Evolutionary conservation across 2,888 invertebrate genomes (phyloP), one percentile per base, ranked within the genome.

Genomic region (Sussaba pulchella): DNA sequence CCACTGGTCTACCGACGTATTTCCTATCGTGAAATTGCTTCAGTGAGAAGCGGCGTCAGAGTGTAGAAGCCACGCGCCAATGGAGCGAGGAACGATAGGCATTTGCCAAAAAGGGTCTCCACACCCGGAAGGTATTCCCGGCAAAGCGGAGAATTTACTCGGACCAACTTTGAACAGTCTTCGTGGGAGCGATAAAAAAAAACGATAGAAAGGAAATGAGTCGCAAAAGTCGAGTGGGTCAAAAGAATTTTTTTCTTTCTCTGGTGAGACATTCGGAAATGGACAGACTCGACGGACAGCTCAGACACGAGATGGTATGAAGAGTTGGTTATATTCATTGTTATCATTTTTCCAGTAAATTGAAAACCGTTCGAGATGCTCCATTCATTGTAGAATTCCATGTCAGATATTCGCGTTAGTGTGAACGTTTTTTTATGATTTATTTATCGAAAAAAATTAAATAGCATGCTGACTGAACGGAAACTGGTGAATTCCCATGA

Each of bases 11-110:
- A 19, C 12, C 39, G 39, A 19, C 19, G 26, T 54, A 21, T 72
- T 24, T 19, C 10, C 24, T n/a, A 50, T 36, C 67, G 52, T 67
- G 36, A 21, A 67, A 73, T 57, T 69, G 61, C 17, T 24, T 17
- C 17, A 39, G 61, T 31, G 36, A 19, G 39, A 61, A 41, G 45
- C 14, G 66, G 21, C 14, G 47, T 39, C 17, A 54, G 67, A 66
- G 63, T 12, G 41, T 41, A 45, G 63, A 36, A 76, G 54, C 17
- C 26, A 54, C 45, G 75, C 74, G 67, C 77, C 81, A 81, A 77
- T 79, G 82, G 77, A 81, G 59, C 36, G 63, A 76, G 57, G 63
- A 45, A 72, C 78, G 84, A 83, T 83, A 83, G 82, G 73, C 73
- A 78, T 78, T 59, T 82, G 80, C 83, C 82, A 82, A 77, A 84